Evolutionary conservation across 2,113 vertebrate genomes (phyloP).

Genomic region (Cisticola juncidis): DNA sequence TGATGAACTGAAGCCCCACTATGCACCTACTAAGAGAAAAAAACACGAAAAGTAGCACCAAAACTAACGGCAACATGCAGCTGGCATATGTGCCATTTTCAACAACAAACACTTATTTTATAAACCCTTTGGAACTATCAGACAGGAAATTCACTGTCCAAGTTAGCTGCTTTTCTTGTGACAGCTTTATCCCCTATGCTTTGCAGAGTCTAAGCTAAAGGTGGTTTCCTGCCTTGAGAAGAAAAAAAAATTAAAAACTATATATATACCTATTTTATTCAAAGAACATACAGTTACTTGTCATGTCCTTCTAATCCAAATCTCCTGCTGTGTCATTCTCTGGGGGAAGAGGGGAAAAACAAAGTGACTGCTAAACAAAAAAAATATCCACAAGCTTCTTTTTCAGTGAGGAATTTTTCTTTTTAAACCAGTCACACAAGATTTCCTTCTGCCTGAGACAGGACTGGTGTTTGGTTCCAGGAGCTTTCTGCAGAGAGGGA

Average conservation of each 20-base stretch:
- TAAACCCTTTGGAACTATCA: not conserved
- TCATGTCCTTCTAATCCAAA: not conserved
- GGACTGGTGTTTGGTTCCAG: not conserved
- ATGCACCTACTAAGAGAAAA: not conserved
- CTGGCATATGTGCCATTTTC: not conserved
- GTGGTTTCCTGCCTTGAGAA: not conserved
- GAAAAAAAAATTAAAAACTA: accelerated
- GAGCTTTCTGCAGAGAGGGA: not conserved
- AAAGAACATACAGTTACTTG: not conserved
- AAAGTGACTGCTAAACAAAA: not conserved
- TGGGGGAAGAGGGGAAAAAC: not conserved
- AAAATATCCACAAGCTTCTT: not conserved
- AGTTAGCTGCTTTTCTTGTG: constrained; percentile 31
- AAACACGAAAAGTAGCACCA: not conserved
- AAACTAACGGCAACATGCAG: not conserved
- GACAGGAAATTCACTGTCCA: constrained; percentile 45
- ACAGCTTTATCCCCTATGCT: not conserved
- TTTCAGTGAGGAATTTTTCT: not conserved
- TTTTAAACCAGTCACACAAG: not conserved
- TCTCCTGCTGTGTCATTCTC: not conserved
- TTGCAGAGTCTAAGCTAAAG: not conserved
- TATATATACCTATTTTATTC: not conserved
- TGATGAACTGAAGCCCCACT: not conserved
- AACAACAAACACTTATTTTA: not conserved
- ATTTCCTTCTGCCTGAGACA: not conserved